Evolutionary conservation across 1,140 invertebrate genomes (phyloP), one percentile per base, ranked within the genome.

Genomic region (Triops longicaudatus): DNA sequence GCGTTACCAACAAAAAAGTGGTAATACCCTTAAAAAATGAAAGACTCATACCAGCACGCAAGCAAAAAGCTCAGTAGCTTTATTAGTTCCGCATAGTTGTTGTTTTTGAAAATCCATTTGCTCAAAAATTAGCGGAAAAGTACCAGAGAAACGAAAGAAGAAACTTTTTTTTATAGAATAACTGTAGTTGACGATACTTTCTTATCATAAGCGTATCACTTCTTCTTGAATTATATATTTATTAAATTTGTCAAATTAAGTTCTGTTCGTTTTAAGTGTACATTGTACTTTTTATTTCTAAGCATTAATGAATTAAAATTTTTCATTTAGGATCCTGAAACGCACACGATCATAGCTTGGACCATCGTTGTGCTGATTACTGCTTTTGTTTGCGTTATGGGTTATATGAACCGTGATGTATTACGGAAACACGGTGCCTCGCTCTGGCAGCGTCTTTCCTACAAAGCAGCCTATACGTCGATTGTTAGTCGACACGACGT

Each of bases 391-490:
- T 84, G 85, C 42, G 86, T 87, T 37, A 84, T 89, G 77, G 84
- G 87, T 12, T 91, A 91, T 79, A 82, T 90, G 17, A 89, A 89
- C 80, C 85, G 87, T 76, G 85, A 86, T 76, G 22, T 31, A 14
- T 37, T 77, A 17, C 72, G 76, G 26, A 31, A 31, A 28, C 28
- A 73, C 1, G 72, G 63, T 1, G n/a, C 31, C 1, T 72, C 31
- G 37, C 31, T 77, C n/a, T 77, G 76, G 76, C 72, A 77, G 26
- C 63, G 73, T 26, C 22, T 77, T 42, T 22, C 72, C 26, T 37
- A n/a, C 12, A 43, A 73, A 73, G 76, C 37, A 11, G 72, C 73
- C n/a, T 77, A 77, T 26, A 73, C 37, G n/a, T 72, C 63, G 7
- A 77, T 77, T 43, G 72, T 77, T 42, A 77, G 72, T 43, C 73